phyloP scores from a whole-genome alignment of 2,113 vertebrate genomes.

The Ardeotis arabs region DNA sequence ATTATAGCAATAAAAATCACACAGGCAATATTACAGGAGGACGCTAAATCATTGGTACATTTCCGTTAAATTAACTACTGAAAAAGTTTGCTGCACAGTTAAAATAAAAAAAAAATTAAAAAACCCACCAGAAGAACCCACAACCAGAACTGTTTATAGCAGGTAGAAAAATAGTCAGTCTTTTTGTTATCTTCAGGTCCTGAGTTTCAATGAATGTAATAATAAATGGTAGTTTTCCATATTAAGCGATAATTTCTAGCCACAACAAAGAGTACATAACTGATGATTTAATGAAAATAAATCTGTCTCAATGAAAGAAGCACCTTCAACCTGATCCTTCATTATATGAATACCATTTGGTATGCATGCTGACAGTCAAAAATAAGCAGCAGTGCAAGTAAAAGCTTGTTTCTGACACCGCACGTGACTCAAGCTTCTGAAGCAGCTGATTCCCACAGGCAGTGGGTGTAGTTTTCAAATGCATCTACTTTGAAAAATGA shows the following conservation, averaged over 20 bases:
- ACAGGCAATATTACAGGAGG: neutral
- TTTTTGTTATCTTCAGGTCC: neutral
- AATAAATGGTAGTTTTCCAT: neutral
- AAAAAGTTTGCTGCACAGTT: neutral
- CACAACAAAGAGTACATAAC: neutral
- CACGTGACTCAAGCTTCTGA: neutral
- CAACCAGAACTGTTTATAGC: neutral
- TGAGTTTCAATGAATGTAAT: neutral
- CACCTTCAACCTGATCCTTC: neutral
- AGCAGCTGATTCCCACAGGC: neutral
- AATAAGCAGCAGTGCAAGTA: neutral
- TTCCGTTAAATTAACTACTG: neutral
- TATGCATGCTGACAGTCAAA: neutral
- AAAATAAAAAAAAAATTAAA: neutral
- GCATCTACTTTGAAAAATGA: slow-evolving; percentile 11
- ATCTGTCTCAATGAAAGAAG: neutral
- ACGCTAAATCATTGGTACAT: neutral
- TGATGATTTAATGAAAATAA: neutral
- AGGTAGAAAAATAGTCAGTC: neutral
- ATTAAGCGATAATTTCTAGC: neutral
- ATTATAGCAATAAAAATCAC: neutral
- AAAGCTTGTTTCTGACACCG: neutral
- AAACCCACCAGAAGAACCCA: neutral
- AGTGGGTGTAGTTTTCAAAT: neutral
- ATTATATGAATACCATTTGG: neutral